phyloP scores from a whole-genome alignment of 2,888 invertebrate genomes.

The Athripsodes cinereus region DNA sequence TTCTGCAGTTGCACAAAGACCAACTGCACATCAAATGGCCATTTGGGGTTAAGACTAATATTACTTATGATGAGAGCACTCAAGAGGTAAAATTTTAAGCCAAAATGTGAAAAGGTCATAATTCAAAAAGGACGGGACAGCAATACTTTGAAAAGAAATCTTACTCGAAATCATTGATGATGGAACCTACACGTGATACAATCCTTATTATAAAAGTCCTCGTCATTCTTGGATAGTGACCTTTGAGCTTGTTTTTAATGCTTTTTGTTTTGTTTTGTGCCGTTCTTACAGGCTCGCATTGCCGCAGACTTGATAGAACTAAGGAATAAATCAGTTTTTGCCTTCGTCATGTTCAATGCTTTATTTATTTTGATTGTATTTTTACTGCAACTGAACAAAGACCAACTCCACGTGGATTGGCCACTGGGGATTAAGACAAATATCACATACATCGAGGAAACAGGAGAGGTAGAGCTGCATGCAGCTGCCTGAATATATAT shows the following conservation, averaged over 20 bases:
- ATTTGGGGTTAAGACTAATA: conserved; percentile 88
- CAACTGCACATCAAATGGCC: conserved; percentile 95
- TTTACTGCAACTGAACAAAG: conserved; percentile 98
- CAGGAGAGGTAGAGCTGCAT: conserved; percentile 72
- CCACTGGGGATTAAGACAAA: conserved; percentile 93
- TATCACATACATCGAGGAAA: conserved; percentile 89
- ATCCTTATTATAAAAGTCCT: conserved; percentile 34
- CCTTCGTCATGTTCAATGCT: conserved; percentile 99
- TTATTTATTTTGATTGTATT: conserved; percentile 98
- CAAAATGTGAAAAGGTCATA: conserved; percentile 30
- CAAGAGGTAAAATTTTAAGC: conserved; percentile 74
- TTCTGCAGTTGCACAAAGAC: conserved; percentile 97
- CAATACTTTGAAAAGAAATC: not conserved
- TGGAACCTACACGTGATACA: not conserved
- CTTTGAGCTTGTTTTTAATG: conserved; percentile 32
- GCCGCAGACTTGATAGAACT: conserved; percentile 88
- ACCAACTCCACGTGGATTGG: conserved; percentile 96
- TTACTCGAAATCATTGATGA: not conserved
- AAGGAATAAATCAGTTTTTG: conserved; percentile 95
- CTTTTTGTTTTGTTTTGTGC: conserved; percentile 40
- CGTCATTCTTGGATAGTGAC: conserved; percentile 53
- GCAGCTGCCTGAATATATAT: conserved; percentile 18
- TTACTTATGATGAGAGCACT: conserved; percentile 82
- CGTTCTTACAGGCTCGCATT: conserved; percentile 71
- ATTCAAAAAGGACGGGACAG: conserved; percentile 25